A percentile compares a stretch with the other conserved stretches of the same genome.
Conservation (phyloP, 53 echinoderm and acorn worm genomes). For the Echinometra lucunter region DNA sequence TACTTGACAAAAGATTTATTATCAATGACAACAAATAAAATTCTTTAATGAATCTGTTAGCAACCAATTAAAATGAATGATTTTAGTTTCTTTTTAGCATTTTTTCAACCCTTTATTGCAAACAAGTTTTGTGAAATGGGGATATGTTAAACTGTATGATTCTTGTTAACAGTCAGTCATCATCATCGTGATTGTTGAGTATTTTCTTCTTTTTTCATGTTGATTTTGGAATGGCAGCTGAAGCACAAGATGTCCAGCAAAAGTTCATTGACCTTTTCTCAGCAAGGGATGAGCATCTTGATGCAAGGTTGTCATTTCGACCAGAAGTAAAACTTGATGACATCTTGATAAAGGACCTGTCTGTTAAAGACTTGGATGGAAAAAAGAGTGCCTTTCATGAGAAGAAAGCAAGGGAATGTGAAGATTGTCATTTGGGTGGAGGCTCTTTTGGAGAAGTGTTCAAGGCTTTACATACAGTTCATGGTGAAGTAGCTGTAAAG, state of each 20-base stretch:
- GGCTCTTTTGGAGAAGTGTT: conserved; percentile 48
- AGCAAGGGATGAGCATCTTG: not conserved
- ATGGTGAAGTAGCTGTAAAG: conserved; percentile 30
- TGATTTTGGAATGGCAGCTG: not conserved
- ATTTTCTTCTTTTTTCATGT: not conserved
- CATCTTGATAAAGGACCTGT: not conserved
- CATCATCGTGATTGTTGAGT: not conserved
- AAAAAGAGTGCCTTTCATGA: not conserved
- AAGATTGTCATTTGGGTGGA: not conserved
- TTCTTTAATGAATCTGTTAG: no score
- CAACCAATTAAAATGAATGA: no score
- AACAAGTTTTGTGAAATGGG: not conserved
- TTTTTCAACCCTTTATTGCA: not conserved
- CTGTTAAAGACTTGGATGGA: not conserved
- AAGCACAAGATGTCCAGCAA: not conserved
- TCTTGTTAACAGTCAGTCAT: not conserved
- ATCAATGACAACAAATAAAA: no score
- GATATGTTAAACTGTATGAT: not conserved
- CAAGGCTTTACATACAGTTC: not conserved
- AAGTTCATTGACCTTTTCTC: not conserved
- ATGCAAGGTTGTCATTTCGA: not conserved
- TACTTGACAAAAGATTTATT: not conserved
- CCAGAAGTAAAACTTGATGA: not conserved
- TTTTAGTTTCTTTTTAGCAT: not conserved
- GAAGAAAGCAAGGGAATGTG: not conserved